Evolutionary conservation across 2,888 invertebrate species (phyloP), one percentile per base, ranked within the genome.

Genomic region (Pristionchus japonicus): DNA sequence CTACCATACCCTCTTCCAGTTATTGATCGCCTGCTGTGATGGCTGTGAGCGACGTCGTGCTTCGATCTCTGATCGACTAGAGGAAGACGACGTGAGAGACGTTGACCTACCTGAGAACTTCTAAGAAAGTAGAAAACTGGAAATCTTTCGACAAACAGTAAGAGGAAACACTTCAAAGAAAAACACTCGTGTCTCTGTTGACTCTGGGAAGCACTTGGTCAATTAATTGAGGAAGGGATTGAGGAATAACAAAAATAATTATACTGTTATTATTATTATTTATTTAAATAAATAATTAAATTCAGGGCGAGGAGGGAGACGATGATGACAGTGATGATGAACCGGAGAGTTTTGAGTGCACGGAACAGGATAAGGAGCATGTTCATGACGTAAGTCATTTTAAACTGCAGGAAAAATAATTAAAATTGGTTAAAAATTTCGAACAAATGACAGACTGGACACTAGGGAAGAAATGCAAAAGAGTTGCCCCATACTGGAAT

Each of bases 11-110:
- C n/a, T 27, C 85, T 27, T 92, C 77, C 89, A 93, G 91, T 90
- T 94, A 49, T 90, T 94, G 23, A 91, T 94, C 11, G 90, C 92
- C 61, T 94, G 94, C 84, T 94, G 94, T 88, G 94, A 94, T 67
- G 92, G 93, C 3, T 94, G 94, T 88, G 93, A 93, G 37, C 89
- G 90, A 89, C 89, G 94, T n/a, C 89, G 94, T 27, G 92, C 91
- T 13, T 92, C 92, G 9, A 85, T 90, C 67, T 88, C 90, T 47
- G 88, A 82, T 47, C 23, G 80, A 57, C 20, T 87, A 43, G 87
- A 87, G 20, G 87, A 87, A 31, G 87, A 47, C 88, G 89, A 82
- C 49, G 67, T 86, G 2, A 86, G 86, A 2, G 31, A 64, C 31
- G 9, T 57, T 57, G 57, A 57, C 57, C 57, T 57, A 57, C 57